Evolutionary conservation across 1,140 invertebrate genomes (phyloP), one percentile per base, ranked within the genome.

Genomic region (Ooceraea biroi): DNA sequence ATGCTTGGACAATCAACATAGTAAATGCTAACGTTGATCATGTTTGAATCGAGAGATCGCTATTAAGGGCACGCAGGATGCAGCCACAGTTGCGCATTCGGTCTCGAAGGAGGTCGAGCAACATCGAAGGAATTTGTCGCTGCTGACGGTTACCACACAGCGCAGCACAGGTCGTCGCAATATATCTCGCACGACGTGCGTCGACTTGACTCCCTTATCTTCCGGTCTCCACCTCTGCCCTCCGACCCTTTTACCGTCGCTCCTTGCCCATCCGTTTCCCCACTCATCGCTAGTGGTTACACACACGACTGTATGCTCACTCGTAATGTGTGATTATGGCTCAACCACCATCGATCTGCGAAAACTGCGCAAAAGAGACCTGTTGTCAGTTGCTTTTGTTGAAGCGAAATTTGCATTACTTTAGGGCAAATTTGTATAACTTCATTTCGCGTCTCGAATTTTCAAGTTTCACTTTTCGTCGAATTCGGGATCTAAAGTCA

Each of bases 121-220:
- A 74, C 63, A 73, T 68, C 72, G 78, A 80, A 85, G 86, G 60
- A 88, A 88, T 89, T 89, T 89, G 87, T 87, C 86, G 72, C 52
- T 27, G 65, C 19, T 76, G 83, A 85, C 65, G 73, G 72, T 74
- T 69, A 73, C 78, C 61, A 69, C 61, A 69, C 66, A 48, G 36
- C n/a, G n/a, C 73, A 65, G 55, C 25, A 63, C 36, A 46, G 65
- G 52, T 69, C 58, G 22, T 61, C 60, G 84, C 66, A 85, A 88
- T 89, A 85, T 85, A 74, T 89, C 85, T 89, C 50, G 27, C 48
- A 76, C 52, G 71, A 85, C 52, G 52, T 66, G 73, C 77, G 69
- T 58, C 76, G 61, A 82, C 66, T 30, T 65, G 19, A 22, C 52
- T 73, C 50, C 50, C 65, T 82, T 83, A 83, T 85, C 72, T 74